phyloP scores from a whole-genome alignment of 2,888 invertebrate genomes.

The Pediacus dermestoides region DNA sequence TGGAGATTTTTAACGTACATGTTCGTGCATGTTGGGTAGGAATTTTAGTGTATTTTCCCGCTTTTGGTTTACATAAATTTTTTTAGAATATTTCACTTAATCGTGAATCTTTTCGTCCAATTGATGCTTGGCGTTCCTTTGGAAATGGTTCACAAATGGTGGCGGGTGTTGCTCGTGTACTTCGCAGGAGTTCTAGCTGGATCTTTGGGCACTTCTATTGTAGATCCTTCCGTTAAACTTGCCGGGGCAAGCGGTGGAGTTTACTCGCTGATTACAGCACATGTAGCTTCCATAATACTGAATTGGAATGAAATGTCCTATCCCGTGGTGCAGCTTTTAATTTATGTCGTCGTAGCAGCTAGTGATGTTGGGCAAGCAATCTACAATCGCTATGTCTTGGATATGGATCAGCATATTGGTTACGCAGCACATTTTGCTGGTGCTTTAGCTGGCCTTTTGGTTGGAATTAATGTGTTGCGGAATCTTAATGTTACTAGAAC shows the following conservation, averaged over 20 bases:
- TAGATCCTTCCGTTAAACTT: conserved; percentile 73
- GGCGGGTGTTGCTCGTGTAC: conserved; percentile 84
- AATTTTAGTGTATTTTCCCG: conserved; percentile 15
- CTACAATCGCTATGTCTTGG: conserved; percentile 77
- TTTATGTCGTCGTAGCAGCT: conserved; percentile 75
- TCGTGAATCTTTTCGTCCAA: conserved; percentile 89
- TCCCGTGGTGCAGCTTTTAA: conserved; percentile 76
- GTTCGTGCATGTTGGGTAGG: conserved; percentile 92
- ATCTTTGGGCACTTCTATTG: conserved; percentile 76
- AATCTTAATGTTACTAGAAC: conserved; percentile 60
- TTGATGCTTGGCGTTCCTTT: conserved; percentile 89
- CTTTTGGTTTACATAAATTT: conserved; percentile 13
- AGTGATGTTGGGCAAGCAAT: conserved; percentile 88
- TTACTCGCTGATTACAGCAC: conserved; percentile 90
- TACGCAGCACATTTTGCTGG: conserved; percentile 82
- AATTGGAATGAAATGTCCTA: conserved; percentile 98
- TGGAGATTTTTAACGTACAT: conserved; percentile 96
- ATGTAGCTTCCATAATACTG: conserved; percentile 89
- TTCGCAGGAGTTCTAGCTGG: conserved; percentile 82
- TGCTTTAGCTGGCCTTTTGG: conserved; percentile 76
- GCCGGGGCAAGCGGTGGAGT: conserved; percentile 96
- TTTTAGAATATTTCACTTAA: conserved; percentile 75
- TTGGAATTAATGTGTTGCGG: conserved; percentile 62
- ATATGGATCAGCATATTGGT: conserved; percentile 74
- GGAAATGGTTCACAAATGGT: conserved; percentile 95